Conservation (phyloP, 30 jellyfish, hydroid and myxozoan genomes). For the Catostylus mosaicus region DNA sequence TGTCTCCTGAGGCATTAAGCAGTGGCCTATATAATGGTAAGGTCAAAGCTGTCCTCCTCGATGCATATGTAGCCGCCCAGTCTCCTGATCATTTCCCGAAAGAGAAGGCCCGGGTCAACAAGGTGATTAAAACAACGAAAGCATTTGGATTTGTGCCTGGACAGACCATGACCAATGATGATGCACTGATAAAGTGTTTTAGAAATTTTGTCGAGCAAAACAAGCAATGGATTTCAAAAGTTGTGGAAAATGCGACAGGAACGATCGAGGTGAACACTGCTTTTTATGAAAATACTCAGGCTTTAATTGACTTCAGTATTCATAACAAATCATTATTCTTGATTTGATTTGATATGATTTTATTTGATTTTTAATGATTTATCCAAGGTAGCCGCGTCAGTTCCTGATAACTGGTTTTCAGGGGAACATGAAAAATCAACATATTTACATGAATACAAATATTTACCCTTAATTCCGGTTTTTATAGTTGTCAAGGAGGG, state of each 20-base stretch:
- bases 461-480: too few species aligned
- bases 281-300: too few species aligned
- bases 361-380: too few species aligned
- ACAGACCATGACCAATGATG: slow-evolving; percentile 19
- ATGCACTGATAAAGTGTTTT: slow-evolving; percentile 48
- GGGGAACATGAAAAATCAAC: too few species aligned
- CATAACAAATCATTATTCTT: too few species aligned
- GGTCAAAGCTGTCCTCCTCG: slow-evolving; percentile 80
- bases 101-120: slow-evolving; percentile 74
- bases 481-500: too few species aligned
- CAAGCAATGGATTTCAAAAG: slow-evolving; percentile 70
- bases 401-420: too few species aligned
- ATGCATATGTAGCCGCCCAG: slow-evolving; percentile 90
- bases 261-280: slow-evolving; percentile 52
- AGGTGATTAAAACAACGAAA: slow-evolving; percentile 53
- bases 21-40: slow-evolving; percentile 45
- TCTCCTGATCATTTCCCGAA: slow-evolving; percentile 39
- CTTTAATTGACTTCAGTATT: too few species aligned
- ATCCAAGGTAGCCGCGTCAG: too few species aligned
- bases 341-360: too few species aligned
- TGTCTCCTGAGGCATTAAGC: slow-evolving; percentile 44
- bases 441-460: too few species aligned
- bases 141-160: slow-evolving; percentile 91
- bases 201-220: slow-evolving; percentile 60
- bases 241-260: slow-evolving; percentile 62